Evolutionary conservation across 2,888 invertebrate species (phyloP).

Genomic region (Sthenelais limicola): DNA sequence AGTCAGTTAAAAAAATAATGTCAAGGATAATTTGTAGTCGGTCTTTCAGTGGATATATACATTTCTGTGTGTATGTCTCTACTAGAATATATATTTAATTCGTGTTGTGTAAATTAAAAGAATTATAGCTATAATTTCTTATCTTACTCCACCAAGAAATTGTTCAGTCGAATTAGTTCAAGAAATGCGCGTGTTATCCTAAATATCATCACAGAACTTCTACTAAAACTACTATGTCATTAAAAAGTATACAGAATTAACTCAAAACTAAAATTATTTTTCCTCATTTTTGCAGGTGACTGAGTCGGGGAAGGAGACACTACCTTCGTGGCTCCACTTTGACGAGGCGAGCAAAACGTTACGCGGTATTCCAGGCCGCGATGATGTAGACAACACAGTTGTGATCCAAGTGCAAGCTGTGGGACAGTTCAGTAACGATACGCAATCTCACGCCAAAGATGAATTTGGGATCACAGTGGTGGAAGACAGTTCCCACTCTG

Average conservation of each 20-base stretch:
- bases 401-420: constrained; percentile 72
- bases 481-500: constrained; percentile 54
- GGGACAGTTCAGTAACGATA: constrained; percentile 53
- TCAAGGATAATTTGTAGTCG: too few relatives aligned
- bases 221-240: neutral
- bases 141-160: too few relatives aligned
- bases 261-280: constrained; percentile 9
- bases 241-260: too few relatives aligned
- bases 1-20: too few relatives aligned
- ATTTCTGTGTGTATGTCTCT: too few relatives aligned
- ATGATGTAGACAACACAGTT: constrained; percentile 79
- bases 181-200: too few relatives aligned
- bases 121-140: too few relatives aligned
- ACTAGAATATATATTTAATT: too few relatives aligned
- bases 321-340: constrained; percentile 76
- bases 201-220: neutral
- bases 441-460: constrained; percentile 75
- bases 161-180: too few relatives aligned
- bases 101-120: too few relatives aligned
- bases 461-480: constrained; percentile 80
- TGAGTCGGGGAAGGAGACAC: constrained; percentile 44
- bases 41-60: too few relatives aligned
- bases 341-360: constrained; percentile 81
- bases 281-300: too few relatives aligned
- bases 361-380: constrained; percentile 79